Evolutionary conservation across 2,113 vertebrate species (phyloP).

Genomic region (Thermophis baileyi): DNA sequence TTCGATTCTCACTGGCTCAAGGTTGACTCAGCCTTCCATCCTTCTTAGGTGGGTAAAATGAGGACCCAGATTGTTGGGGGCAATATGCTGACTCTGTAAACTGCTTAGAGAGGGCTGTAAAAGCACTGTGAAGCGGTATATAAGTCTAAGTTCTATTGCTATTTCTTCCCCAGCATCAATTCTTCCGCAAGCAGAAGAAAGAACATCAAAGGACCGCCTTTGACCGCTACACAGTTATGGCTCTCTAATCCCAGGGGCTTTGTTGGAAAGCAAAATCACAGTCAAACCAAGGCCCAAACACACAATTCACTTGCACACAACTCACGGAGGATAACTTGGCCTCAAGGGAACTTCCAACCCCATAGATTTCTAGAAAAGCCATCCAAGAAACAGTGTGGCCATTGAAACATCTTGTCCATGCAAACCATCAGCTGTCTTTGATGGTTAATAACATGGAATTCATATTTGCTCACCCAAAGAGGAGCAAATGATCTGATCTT

Average conservation of each 20-base stretch:
- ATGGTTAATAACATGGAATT: background rate
- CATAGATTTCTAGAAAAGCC: background rate
- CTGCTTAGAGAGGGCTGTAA: too few relatives aligned
- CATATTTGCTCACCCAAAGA: background rate
- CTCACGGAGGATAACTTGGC: background rate
- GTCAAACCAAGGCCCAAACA: background rate
- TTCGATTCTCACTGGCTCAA: background rate
- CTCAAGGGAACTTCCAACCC: background rate
- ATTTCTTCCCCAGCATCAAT: too few relatives aligned
- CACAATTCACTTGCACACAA: background rate
- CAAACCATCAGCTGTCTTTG: background rate
- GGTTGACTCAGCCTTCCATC: too few relatives aligned
- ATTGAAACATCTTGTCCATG: background rate
- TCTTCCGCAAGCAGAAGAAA: too few relatives aligned
- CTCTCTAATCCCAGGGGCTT: background rate
- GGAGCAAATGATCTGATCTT: background rate
- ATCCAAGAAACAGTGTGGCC: background rate
- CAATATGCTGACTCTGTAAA: too few relatives aligned
- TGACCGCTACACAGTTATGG: background rate
- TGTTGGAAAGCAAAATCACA: background rate
- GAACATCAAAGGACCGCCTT: background rate
- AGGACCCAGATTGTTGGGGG: too few relatives aligned
- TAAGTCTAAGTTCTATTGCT: too few relatives aligned
- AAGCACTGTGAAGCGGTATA: too few relatives aligned
- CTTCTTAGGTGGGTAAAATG: background rate